Conservation (phyloP, 1,140 invertebrate genomes). For the Periplaneta americana region DNA sequence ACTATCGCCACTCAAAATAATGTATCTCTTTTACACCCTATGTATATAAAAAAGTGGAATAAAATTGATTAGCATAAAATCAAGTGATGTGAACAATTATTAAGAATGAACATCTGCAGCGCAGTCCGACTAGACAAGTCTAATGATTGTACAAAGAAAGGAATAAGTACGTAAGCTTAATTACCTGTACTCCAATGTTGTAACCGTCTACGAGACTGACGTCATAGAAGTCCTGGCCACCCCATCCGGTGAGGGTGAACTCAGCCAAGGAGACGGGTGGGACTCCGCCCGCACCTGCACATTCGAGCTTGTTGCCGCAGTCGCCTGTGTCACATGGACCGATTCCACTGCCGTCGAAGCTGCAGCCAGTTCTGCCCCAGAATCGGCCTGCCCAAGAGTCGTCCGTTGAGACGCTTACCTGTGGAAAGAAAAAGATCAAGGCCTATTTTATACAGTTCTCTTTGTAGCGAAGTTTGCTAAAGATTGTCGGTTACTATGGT, state of each 20-base stretch:
- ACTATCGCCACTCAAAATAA: too few relatives aligned
- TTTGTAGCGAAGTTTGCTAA: too few relatives aligned
- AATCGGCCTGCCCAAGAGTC: constrained; percentile 34
- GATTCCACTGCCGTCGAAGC: constrained; percentile 13
- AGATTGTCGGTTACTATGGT: too few relatives aligned
- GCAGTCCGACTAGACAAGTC: too few relatives aligned
- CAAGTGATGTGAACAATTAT: too few relatives aligned
- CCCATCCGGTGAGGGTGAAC: constrained; percentile 35
- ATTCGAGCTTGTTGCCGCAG: constrained; percentile 36
- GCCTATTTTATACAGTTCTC: too few relatives aligned
- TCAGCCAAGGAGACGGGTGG: constrained; percentile 40
- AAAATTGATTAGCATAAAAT: too few relatives aligned
- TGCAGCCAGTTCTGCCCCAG: constrained; percentile 38
- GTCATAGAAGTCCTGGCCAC: constrained; percentile 39
- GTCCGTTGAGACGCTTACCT: not conserved
- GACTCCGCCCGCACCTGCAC: constrained; percentile 35
- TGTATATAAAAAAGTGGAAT: too few relatives aligned
- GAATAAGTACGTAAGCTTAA: too few relatives aligned
- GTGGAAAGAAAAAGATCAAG: not conserved
- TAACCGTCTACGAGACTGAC: constrained; percentile 42
- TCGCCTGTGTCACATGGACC: constrained; percentile 36
- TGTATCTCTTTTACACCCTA: too few relatives aligned
- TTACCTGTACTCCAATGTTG: constrained; percentile 28
- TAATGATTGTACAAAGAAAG: too few relatives aligned
- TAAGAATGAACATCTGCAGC: too few relatives aligned